Evolutionary conservation across 1,140 invertebrate species (phyloP).

Genomic region (Bombus turneri): DNA sequence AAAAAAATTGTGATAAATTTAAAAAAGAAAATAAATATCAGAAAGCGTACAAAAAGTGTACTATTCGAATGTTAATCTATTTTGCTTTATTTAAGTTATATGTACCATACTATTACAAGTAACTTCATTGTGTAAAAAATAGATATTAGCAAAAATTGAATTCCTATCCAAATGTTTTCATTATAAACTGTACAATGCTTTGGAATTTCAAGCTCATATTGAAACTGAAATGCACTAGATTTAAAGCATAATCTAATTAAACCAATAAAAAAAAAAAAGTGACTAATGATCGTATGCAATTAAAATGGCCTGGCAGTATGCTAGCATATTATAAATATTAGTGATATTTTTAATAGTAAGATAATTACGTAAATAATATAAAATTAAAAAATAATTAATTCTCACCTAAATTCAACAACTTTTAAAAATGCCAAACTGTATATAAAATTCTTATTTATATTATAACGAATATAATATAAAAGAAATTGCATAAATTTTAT

Average conservation of each 20-base stretch:
- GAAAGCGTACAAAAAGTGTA: not conserved
- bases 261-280: not conserved
- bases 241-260: not conserved
- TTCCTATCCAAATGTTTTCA: slow-evolving; percentile 2
- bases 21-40: not conserved
- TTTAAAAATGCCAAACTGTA: not conserved
- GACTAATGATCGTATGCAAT: slow-evolving; percentile 3
- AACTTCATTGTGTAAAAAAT: not conserved
- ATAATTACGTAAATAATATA: not conserved
- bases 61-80: not conserved
- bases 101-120: not conserved
- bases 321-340: not conserved
- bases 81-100: not conserved
- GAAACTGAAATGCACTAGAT: not conserved
- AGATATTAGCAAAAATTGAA: not conserved
- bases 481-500: not conserved
- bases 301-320: slow-evolving; percentile 16
- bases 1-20: not conserved
- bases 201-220: not conserved
- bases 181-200: slow-evolving; percentile 10
- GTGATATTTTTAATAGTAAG: not conserved
- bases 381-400: slow-evolving; percentile 18
- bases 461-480: not conserved
- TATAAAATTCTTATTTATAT: slow-evolving; percentile 23
- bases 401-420: not conserved